Percentiles rank a stretch among this genome's conserved stretches.
phyloP scores from a whole-genome alignment of 2,113 vertebrate genomes.

The Ciconia boyciana region DNA sequence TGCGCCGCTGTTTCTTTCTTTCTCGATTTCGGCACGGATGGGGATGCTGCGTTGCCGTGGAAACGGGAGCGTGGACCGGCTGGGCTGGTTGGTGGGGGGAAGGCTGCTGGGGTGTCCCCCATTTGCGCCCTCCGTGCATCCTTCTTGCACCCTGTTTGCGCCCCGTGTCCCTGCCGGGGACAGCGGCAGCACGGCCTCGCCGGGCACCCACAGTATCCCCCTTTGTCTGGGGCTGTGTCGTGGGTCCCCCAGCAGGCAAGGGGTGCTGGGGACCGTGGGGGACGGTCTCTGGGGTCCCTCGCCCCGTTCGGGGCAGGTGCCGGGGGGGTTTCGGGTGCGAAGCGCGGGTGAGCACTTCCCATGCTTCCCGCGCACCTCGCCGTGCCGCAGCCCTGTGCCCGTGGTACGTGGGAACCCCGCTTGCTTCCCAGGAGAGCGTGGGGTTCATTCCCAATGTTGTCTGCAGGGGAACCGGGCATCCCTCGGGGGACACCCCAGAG shows the following conservation, averaged over 20 bases:
- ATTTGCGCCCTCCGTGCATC: neutral
- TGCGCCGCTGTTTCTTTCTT: neutral
- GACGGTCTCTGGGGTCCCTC: neutral
- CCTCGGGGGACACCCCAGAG: neutral
- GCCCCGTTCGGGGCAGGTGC: fast-evolving
- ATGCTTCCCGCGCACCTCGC: neutral
- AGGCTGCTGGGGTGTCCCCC: neutral
- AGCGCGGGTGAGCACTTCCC: neutral
- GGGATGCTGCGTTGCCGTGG: neutral
- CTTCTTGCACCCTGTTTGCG: no score
- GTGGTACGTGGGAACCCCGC: fast-evolving
- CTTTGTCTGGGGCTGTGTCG: neutral
- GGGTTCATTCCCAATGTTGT: fast-evolving
- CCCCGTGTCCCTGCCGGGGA: fast-evolving
- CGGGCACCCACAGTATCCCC: neutral
- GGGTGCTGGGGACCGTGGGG: fast-evolving
- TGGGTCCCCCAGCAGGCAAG: fast-evolving
- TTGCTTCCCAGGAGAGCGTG: fast-evolving
- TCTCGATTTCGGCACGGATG: fast-evolving
- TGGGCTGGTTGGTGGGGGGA: neutral
- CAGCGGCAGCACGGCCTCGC: neutral
- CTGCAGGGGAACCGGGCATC: fast-evolving
- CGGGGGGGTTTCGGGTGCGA: fast-evolving
- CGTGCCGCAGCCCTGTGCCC: fast-evolving
- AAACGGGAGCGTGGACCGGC: neutral